Evolutionary conservation across 2,797 vertebrate species (phyloP), one percentile per base, ranked within the genome.

Genomic region (Sternarchorhynchus goeldii): DNA sequence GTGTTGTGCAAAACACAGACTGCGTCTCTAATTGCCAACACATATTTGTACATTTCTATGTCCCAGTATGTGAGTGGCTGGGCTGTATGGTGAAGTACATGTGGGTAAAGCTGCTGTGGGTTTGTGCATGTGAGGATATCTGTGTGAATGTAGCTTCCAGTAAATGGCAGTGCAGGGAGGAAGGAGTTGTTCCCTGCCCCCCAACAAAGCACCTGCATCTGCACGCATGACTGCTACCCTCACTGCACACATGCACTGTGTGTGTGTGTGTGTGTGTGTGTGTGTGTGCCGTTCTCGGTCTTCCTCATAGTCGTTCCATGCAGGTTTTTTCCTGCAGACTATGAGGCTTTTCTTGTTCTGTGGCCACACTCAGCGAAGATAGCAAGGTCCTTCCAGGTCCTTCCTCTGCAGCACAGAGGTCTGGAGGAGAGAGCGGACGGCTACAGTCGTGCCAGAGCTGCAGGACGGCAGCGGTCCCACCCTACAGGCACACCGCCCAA

Each of bases 141-240:
- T 77, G 66, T 66, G 50, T 79, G 79, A 80, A 83, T 72, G 69
- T 66, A 76, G n/a, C 58, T 39, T 66, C 76, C 39, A 31, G 21
- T 80, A 80, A 71, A 70, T 76, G 75, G 78, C 78, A 75, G 59
- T 76, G 68, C 66, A 76, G 58, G 57, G 56, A 83, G 77, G 25
- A 57, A 71, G 75, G 73, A 29, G 58, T 60, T 63, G 20, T 57
- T 79, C 81, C 83, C 83, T 85, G 77, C 82, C 83, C 82, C 45
- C 80, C 83, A 85, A 82, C 80, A 77, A 79, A 85, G 78, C 74
- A 81, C 78, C 76, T 29, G 41, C 77, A 83, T 82, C 81, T 81
- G 77, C 75, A 85, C 76, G 74, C 78, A 67, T 86, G 80, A 66
- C 82, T 81, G 78, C 76, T 73, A 76, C 65, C 71, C 56, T 69